A percentile compares a stretch with the other conserved stretches of the same genome.
phyloP scores from a whole-genome alignment of 2,888 invertebrate genomes.

The Cryptus armator region DNA sequence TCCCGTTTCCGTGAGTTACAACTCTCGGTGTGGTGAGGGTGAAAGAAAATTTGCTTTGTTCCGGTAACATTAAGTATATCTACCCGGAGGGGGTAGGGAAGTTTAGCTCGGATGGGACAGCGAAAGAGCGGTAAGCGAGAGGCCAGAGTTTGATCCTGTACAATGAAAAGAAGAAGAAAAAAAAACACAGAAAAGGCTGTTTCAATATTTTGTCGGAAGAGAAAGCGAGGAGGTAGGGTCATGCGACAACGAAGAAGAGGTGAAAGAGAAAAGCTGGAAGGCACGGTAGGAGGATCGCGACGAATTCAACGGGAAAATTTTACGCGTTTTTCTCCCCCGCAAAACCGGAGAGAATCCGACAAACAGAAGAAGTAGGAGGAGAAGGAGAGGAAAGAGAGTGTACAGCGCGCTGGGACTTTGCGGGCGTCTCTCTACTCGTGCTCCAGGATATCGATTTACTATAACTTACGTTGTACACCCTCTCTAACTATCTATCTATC shows the following conservation, averaged over 20 bases:
- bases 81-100: slow-evolving; percentile 31
- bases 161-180: slow-evolving; percentile 25
- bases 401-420: slow-evolving; percentile 57
- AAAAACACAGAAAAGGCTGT: slow-evolving; percentile 42
- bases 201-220: slow-evolving; percentile 64
- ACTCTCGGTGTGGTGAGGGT: background rate
- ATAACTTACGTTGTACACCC: slow-evolving; percentile 64
- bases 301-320: slow-evolving; percentile 52
- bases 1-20: slow-evolving; percentile 1
- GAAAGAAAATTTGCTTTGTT: slow-evolving; percentile 55
- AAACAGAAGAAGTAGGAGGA: slow-evolving; percentile 32
- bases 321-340: slow-evolving; percentile 48
- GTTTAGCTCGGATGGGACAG: slow-evolving; percentile 15
- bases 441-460: slow-evolving; percentile 68
- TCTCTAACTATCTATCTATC: slow-evolving; percentile 37
- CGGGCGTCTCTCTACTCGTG: slow-evolving; percentile 59
- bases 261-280: slow-evolving; percentile 1
- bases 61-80: slow-evolving; percentile 54
- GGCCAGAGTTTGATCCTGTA: slow-evolving; percentile 51
- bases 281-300: slow-evolving; percentile 43
- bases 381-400: slow-evolving; percentile 52
- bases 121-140: slow-evolving; percentile 14
- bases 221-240: slow-evolving; percentile 10
- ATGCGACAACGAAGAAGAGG: slow-evolving; percentile 14
- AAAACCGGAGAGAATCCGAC: slow-evolving; percentile 31